Conservation (phyloP, 2,797 vertebrate genomes). For the Rhodeus uyekii region DNA sequence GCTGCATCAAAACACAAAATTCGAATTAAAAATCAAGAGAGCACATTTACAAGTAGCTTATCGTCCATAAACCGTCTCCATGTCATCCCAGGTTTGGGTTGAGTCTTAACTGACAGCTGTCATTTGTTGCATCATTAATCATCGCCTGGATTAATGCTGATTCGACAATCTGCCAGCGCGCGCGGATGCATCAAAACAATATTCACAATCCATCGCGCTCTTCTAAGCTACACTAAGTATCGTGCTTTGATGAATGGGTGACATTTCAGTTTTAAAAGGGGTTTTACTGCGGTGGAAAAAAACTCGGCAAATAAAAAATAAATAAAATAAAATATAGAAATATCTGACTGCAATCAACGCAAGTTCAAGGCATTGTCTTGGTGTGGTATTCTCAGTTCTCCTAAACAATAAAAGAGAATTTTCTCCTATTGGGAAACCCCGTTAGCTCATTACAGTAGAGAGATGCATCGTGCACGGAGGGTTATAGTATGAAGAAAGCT, state of each 20-base stretch:
- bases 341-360: not conserved
- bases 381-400: not conserved
- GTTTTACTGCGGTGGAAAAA: not conserved
- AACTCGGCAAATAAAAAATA: not conserved
- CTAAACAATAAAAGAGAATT: not conserved
- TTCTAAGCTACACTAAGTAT: not conserved
- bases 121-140: conserved; percentile 24
- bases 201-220: not conserved
- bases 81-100: not conserved
- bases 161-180: conserved; percentile 23
- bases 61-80: not conserved
- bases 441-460: not conserved
- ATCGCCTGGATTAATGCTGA: conserved; percentile 17
- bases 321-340: too few species aligned
- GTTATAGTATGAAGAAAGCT: conserved; percentile 44
- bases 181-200: not conserved
- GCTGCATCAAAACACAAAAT: not conserved
- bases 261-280: not conserved
- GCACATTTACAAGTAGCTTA: not conserved
- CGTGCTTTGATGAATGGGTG: not conserved
- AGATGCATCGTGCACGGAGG: not conserved
- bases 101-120: conserved; percentile 36
- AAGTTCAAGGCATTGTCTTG: conserved; percentile 13
- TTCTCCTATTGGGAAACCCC: conserved; percentile 8
- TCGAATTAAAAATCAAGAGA: not conserved